Percentiles rank a stretch among this genome's conserved stretches.
phyloP scores from a whole-genome alignment of 2,113 vertebrate species.

The western clawed frog (Xenopus tropicalis) region DNA sequence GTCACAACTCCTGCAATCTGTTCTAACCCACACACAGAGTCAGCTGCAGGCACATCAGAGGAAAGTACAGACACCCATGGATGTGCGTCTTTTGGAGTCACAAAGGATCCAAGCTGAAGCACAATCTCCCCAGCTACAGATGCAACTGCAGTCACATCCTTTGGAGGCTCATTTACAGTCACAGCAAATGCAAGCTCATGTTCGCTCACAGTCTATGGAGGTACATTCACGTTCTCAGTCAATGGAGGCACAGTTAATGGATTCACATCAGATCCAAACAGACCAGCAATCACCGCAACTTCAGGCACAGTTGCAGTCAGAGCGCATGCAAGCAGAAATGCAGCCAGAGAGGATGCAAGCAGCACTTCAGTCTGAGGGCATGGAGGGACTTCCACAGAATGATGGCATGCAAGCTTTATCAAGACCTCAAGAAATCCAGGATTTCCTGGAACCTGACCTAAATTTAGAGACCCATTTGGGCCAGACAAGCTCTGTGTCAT shows the following conservation, averaged over 20 bases:
- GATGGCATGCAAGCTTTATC: slow-evolving; percentile 50
- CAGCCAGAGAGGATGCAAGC: slow-evolving; percentile 39
- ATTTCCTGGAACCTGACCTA: slow-evolving; percentile 55
- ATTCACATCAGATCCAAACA: slow-evolving; percentile 47
- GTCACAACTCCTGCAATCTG: slow-evolving; percentile 80
- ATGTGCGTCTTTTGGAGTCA: slow-evolving; percentile 71
- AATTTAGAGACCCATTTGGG: slow-evolving; percentile 55
- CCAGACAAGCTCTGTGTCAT: slow-evolving; percentile 50
- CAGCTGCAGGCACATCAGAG: slow-evolving; percentile 48
- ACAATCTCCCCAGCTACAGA: slow-evolving; percentile 75
- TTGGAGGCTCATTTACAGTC: slow-evolving; percentile 73
- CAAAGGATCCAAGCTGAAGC: slow-evolving; percentile 67
- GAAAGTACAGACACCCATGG: slow-evolving; percentile 65
- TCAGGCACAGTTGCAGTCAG: slow-evolving; percentile 56
- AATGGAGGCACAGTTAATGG: slow-evolving; percentile 47
- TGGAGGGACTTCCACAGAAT: slow-evolving; percentile 49
- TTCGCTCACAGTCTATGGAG: slow-evolving; percentile 59
- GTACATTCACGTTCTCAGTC: slow-evolving; percentile 29
- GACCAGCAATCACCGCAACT: slow-evolving; percentile 61
- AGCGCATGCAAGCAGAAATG: slow-evolving; percentile 30
- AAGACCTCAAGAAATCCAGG: slow-evolving; percentile 69
- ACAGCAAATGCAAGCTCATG: slow-evolving; percentile 65
- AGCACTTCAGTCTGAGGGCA: slow-evolving; percentile 43
- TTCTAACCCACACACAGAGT: slow-evolving; percentile 83
- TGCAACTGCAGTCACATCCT: slow-evolving; percentile 77